A percentile compares a stretch with the other conserved stretches of the same genome.
Conservation (phyloP, 30 jellyfish, hydroid and myxozoan species). For the Chrysaora quinquecirrha region DNA sequence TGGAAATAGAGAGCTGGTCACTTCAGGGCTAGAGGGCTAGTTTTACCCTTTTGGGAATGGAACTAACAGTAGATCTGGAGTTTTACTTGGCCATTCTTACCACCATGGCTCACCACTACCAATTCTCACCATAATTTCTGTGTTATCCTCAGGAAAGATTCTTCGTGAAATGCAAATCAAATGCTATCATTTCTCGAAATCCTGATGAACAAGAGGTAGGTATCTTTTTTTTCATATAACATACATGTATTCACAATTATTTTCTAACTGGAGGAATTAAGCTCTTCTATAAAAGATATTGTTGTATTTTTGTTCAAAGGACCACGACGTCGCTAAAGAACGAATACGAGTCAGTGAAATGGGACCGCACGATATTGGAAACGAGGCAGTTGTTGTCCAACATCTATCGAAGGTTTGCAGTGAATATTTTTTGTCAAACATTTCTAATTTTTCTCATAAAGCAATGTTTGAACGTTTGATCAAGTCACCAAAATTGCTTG, state of each 20-base stretch:
- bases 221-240: not conserved
- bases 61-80: too few species aligned
- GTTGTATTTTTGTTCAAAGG: slow-evolving; percentile 36
- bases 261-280: not conserved
- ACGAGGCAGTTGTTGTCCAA: slow-evolving; percentile 72
- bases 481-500: too few species aligned
- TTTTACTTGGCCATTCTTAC: too few species aligned
- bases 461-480: too few species aligned
- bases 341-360: slow-evolving; percentile 44
- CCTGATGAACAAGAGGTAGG: slow-evolving; percentile 27
- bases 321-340: slow-evolving; percentile 79
- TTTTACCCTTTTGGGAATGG: too few species aligned
- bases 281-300: not conserved
- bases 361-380: slow-evolving; percentile 34
- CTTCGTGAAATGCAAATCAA: slow-evolving; percentile 21
- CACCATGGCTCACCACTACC: too few species aligned
- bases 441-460: too few species aligned
- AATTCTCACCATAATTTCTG: too few species aligned
- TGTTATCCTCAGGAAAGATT: slow-evolving; percentile 63
- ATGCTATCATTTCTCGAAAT: slow-evolving; percentile 22
- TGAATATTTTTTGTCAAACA: not conserved
- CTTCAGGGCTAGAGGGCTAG: too few species aligned
- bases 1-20: too few species aligned
- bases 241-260: not conserved
- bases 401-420: slow-evolving; percentile 89